Conservation (phyloP, 2,888 invertebrate species). For the Caenorhabditis imperialis region DNA sequence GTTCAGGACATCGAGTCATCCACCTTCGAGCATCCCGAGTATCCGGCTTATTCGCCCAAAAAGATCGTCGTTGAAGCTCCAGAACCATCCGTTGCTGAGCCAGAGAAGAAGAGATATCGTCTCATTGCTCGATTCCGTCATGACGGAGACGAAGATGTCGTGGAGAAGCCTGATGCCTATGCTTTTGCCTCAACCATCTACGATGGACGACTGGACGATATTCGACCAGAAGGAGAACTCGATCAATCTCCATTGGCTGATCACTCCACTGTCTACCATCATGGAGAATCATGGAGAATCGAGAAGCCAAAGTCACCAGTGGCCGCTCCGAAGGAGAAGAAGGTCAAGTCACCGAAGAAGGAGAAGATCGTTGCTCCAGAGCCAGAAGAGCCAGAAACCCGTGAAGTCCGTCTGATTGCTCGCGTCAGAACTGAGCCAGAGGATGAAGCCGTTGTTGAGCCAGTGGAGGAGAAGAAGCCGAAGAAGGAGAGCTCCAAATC, state of each 20-base stretch:
- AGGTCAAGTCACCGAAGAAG: slow-evolving; percentile 25
- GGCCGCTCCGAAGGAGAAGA: slow-evolving; percentile 2
- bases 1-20: slow-evolving; percentile 32
- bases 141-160: slow-evolving; percentile 39
- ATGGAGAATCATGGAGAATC: slow-evolving; percentile 18
- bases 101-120: slow-evolving; percentile 5
- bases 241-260: slow-evolving; percentile 30
- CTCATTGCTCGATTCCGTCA: slow-evolving; percentile 24
- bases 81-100: not conserved
- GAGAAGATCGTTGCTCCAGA: slow-evolving; percentile 11
- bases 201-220: slow-evolving; percentile 32
- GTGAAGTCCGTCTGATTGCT: slow-evolving; percentile 37
- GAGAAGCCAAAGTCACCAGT: not conserved
- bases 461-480: slow-evolving; percentile 3
- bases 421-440: slow-evolving; percentile 16
- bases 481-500: slow-evolving; percentile 21
- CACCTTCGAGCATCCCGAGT: slow-evolving; percentile 21
- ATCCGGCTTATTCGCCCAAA: slow-evolving; percentile 34
- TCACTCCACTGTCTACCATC: slow-evolving; percentile 28
- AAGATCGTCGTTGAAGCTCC: not conserved
- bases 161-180: slow-evolving; percentile 36
- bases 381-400: slow-evolving; percentile 27
- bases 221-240: too few relatives aligned
- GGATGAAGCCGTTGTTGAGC: not conserved
- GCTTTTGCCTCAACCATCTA: slow-evolving; percentile 22